These are phyloP conservation scores for Protonemura montana DNA, from an alignment of 2,888 invertebrate species.

Conservation along the genomic window DNA sequence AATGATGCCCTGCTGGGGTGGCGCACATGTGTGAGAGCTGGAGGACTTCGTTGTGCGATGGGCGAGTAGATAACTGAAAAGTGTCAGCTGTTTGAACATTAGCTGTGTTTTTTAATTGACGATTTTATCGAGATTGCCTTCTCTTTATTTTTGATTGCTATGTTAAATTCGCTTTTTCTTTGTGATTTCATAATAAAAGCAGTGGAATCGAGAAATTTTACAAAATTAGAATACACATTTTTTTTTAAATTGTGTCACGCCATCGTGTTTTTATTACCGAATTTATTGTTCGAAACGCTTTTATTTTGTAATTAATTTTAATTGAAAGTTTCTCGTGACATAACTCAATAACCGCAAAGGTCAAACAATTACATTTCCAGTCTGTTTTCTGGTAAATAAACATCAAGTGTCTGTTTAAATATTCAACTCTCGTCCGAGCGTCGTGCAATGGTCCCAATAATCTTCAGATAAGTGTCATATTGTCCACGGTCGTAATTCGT, in stretches of 20 bases:
- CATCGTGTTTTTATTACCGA: not conserved
- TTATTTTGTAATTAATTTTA: conserved; percentile 4
- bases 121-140: no score
- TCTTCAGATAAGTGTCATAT: not conserved
- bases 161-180: no score
- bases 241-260: not conserved
- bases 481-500: not conserved
- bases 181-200: no score
- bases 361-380: not conserved
- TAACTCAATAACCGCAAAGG: not conserved
- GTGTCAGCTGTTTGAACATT: no score
- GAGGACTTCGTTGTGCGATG: no score
- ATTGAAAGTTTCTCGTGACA: conserved; percentile 7
- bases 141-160: no score
- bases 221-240: not conserved
- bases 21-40: no score
- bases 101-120: no score
- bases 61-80: no score
- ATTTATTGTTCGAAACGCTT: not conserved
- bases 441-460: not conserved
- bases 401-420: not conserved
- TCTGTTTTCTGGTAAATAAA: not conserved
- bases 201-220: no score
- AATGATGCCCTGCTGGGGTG: not conserved
- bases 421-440: not conserved